Evolutionary conservation across 2,113 vertebrate genomes (phyloP), one percentile per base, ranked within the genome.

Genomic region (Aphyosemion australe): DNA sequence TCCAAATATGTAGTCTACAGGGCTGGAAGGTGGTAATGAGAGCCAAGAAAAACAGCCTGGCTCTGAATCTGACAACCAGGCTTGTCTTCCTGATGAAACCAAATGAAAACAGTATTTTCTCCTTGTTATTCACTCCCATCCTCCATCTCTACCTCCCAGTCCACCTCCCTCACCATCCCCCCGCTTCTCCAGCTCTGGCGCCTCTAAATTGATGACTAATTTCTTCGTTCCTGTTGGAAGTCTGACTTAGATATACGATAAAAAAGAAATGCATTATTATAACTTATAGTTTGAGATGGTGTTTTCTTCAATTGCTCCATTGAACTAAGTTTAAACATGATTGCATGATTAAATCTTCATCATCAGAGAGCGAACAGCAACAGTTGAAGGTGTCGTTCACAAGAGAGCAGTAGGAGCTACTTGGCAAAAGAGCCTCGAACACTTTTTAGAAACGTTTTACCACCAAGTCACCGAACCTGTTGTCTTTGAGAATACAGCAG

Each of bases 31-130:
- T 80, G 74, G 80, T 80, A 74, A 78, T 77, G 73, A 73, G 68
- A 88, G 90, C 90, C 90, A 91, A 91, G 87, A 88, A 88, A 89
- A 91, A 90, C 88, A 90, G 84, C 77, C 86, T 80, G 80, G 78
- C 78, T 83, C 63, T 2, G 68, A 76, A 73, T 88, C 82, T 75
- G 86, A 90, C 87, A 84, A 78, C 81, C 82, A 83, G 79, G 61
- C 85, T 79, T 72, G 80, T 86, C 84, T 86, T 72, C 77, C 83
- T 82, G 80, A 90, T 73, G 82, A 88, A 88, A 87, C 87, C 66
- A 71, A 88, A 85, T 83, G 80, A 89, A 89, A 90, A 83, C 85
- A 84, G 84, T 80, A 86, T 87, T 85, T 86, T 86, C 74, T 78
- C 81, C 78, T 76, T 85, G 83, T 87, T 89, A 79, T 83, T 84